phyloP scores from a whole-genome alignment of 1,140 invertebrate genomes.

The Aphis craccivora region DNA sequence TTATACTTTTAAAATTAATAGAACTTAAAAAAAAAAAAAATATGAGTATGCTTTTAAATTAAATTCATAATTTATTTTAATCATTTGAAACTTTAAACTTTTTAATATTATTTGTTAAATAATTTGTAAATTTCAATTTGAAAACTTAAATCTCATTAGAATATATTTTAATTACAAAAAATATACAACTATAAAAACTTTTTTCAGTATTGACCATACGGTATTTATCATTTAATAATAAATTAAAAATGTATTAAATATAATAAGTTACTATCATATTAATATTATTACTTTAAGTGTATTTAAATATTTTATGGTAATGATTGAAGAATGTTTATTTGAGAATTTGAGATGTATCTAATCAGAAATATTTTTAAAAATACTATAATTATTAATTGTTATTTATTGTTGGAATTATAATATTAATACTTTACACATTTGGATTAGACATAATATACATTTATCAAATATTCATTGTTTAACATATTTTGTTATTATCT shows the following conservation, averaged over 20 bases:
- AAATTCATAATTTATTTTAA: not conserved
- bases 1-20: not conserved
- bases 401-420: too few relatives aligned
- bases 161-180: too few relatives aligned
- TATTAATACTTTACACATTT: too few relatives aligned
- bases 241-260: not conserved
- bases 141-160: too few relatives aligned
- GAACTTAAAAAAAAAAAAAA: not conserved
- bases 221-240: not conserved
- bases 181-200: not conserved
- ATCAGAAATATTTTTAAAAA: too few relatives aligned
- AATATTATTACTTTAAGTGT: too few relatives aligned
- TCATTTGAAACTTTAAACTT: not conserved
- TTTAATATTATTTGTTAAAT: not conserved
- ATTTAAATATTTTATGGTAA: too few relatives aligned
- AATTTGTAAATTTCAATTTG: too few relatives aligned
- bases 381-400: too few relatives aligned
- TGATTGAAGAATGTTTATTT: too few relatives aligned
- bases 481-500: not conserved
- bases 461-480: not conserved
- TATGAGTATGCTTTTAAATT: not conserved
- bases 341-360: too few relatives aligned
- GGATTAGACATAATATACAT: not conserved
- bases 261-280: not conserved
- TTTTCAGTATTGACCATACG: not conserved